Evolutionary conservation across 2,113 vertebrate species (phyloP).

Genomic region (Semnornis frantzii): DNA sequence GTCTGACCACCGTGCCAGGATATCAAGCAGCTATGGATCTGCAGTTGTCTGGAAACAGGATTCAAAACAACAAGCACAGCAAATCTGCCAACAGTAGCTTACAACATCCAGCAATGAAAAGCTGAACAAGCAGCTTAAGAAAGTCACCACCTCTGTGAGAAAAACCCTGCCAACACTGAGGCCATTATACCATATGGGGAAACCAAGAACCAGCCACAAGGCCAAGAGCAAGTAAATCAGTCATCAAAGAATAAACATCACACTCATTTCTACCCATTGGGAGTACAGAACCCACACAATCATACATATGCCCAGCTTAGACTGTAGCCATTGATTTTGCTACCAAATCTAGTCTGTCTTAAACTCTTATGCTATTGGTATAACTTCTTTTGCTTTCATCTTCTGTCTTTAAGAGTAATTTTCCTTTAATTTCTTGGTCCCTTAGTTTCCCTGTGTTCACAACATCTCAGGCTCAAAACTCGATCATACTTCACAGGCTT

Average conservation of each 20-base stretch:
- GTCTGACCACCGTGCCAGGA: background rate
- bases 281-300: background rate
- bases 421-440: background rate
- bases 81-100: background rate
- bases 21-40: background rate
- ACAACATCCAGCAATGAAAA: background rate
- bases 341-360: accelerated
- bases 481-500: background rate
- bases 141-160: background rate
- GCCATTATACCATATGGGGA: accelerated
- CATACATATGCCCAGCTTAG: accelerated
- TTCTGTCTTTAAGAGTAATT: background rate
- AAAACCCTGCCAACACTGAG: background rate
- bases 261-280: accelerated
- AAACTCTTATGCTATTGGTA: background rate
- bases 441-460: background rate
- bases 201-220: background rate
- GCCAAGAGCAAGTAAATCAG: background rate
- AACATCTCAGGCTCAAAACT: background rate
- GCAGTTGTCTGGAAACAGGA: background rate
- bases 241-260: background rate
- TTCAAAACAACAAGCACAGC: background rate
- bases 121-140: background rate
- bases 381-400: background rate
- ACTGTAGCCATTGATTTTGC: accelerated